Evolutionary conservation across 2,113 vertebrate genomes (phyloP), one percentile per base, ranked within the genome.

Genomic region (Zeus faber): DNA sequence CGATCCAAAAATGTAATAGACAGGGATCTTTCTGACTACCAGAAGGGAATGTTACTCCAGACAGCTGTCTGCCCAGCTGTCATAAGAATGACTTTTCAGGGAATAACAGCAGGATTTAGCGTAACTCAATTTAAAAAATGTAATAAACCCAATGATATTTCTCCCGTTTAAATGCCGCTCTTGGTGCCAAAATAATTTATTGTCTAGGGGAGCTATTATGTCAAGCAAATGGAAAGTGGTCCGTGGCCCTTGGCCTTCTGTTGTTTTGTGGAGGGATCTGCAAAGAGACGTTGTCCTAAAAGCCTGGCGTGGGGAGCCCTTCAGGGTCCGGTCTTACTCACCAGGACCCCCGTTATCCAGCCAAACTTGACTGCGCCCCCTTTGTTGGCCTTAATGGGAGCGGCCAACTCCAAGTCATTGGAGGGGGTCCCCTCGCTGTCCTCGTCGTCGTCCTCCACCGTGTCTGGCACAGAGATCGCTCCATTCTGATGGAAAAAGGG

Each of bases 271-370:
- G 33, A n/a, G 27, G n/a, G 33, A 37, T 45, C 17, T 40, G 20
- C 11, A 65, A 20, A 29, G 27, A 37, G 18, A 48, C 1, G 20
- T 6, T 7, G 31, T 40, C 40, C 49, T 40, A 50, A 24, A 61
- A 65, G n/a, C n/a, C n/a, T n/a, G 64, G 20, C 39, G n/a, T 21
- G 20, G 25, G 35, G 54, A 68, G 4, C 20, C 31, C 10, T 4
- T 44, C 26, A 43, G 31, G 47, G 6, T 67, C 18, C 44, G 33
- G 6, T 23, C 56, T 58, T 58, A 86, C 95, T 96, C 79, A 99
- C 97, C 95, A 99, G 89, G 72, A 99, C 96, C 25, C 97, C 97
- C 77, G 94, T 96, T 79, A 99, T 91, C 97, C 97, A 99, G 80
- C 97, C 97, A 0, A 99, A 99, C 83, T 97, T 99, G 52, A 96